Percentiles rank a stretch among this genome's conserved stretches.
Evolutionary conservation across 1,140 invertebrate genomes (phyloP).

Genomic region (Drosophila cardini): DNA sequence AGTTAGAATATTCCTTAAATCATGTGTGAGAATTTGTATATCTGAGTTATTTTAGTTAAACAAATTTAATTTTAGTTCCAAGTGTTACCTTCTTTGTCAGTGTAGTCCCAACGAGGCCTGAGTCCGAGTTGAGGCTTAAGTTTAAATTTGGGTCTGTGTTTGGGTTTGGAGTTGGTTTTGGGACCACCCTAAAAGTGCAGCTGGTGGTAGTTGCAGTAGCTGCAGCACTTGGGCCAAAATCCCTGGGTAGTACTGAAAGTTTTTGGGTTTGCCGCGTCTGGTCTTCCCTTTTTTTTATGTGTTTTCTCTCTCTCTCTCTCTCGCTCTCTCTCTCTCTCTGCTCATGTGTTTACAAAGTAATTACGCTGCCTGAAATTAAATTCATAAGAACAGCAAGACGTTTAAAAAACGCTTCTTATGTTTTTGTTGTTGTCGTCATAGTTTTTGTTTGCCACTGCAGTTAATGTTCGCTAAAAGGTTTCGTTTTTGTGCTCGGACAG

Average conservation of each 20-base stretch:
- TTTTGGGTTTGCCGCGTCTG: slow-evolving; percentile 51
- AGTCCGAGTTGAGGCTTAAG: neutral
- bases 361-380: slow-evolving; percentile 83
- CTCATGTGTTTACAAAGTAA: slow-evolving; percentile 84
- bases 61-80: no score
- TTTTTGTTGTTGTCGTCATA: slow-evolving; percentile 44
- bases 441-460: slow-evolving; percentile 49
- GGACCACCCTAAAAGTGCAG: slow-evolving; percentile 72
- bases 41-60: no score
- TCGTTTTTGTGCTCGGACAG: slow-evolving; percentile 33
- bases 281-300: slow-evolving; percentile 25
- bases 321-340: slow-evolving; percentile 33
- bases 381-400: slow-evolving; percentile 69
- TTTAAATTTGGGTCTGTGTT: neutral
- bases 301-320: slow-evolving; percentile 28
- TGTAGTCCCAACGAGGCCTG: neutral
- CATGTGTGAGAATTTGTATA: no score
- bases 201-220: slow-evolving; percentile 52
- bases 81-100: no score
- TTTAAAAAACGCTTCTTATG: slow-evolving; percentile 66
- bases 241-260: slow-evolving; percentile 54
- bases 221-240: slow-evolving; percentile 71
- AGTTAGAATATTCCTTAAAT: no score
- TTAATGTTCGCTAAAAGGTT: slow-evolving; percentile 80
- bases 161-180: neutral